Evolutionary conservation across 2,888 invertebrate species (phyloP).

Genomic region (Camponotus fellah): DNA sequence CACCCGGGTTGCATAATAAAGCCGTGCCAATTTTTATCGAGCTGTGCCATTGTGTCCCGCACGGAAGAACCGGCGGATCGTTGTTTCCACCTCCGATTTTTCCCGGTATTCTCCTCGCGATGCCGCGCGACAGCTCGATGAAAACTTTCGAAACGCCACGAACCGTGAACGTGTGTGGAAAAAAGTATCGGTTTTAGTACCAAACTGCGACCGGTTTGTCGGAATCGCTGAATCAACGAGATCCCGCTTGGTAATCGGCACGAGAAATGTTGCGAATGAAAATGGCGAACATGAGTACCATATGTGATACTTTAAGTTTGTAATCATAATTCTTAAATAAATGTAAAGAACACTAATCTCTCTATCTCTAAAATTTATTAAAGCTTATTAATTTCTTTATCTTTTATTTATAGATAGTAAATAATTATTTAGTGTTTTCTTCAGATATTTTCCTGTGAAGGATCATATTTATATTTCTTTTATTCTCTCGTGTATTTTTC

Average conservation of each 20-base stretch:
- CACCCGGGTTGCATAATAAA: constrained; percentile 83
- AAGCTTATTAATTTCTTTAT: not conserved
- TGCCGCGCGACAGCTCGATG: constrained; percentile 70
- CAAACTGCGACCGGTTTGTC: constrained; percentile 54
- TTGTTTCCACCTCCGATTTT: constrained; percentile 60
- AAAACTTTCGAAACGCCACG: constrained; percentile 72
- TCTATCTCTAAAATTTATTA: not conserved
- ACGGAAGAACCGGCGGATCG: constrained; percentile 61
- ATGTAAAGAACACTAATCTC: no score
- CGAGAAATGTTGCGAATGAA: not conserved
- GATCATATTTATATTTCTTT: not conserved
- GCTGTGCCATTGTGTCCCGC: constrained; percentile 67
- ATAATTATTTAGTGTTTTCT: not conserved
- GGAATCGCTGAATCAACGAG: constrained; percentile 58
- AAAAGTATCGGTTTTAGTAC: constrained; percentile 61
- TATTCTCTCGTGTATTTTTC: not conserved
- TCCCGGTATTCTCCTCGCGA: constrained; percentile 70
- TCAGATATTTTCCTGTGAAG: not conserved
- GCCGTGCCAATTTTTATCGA: constrained; percentile 80
- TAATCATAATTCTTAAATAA: constrained; percentile 1
- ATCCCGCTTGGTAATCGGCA: constrained; percentile 11
- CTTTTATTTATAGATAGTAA: not conserved
- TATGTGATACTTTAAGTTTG: not conserved
- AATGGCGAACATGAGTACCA: not conserved
- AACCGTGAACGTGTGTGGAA: constrained; percentile 65